Evolutionary conservation across 2,113 vertebrate species (phyloP).

Genomic region (Myotis davidii): DNA sequence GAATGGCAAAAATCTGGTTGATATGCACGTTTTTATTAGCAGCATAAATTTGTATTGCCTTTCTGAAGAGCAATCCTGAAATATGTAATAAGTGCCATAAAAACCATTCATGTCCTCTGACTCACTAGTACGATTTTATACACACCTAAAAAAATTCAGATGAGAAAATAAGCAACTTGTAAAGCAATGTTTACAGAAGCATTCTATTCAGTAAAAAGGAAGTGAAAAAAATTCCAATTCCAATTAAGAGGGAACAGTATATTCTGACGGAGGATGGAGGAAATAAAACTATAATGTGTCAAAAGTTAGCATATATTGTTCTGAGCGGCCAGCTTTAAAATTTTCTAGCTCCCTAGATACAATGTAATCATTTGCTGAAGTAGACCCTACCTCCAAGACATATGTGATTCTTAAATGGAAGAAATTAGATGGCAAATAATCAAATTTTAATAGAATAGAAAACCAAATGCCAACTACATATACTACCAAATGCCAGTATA

Average conservation of each 20-base stretch:
- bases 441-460: slow-evolving; percentile 44
- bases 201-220: slow-evolving; percentile 54
- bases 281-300: background rate
- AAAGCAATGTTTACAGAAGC: slow-evolving; percentile 14
- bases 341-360: background rate
- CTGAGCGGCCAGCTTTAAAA: background rate
- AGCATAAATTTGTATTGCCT: slow-evolving; percentile 6
- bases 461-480: background rate
- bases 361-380: slow-evolving; percentile 20
- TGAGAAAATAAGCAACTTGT: slow-evolving; percentile 42
- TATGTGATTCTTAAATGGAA: background rate
- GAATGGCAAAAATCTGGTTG: background rate
- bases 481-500: slow-evolving; percentile 35
- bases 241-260: background rate
- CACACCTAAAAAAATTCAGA: background rate
- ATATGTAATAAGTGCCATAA: background rate
- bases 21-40: background rate
- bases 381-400: slow-evolving; percentile 6
- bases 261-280: background rate
- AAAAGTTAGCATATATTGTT: background rate
- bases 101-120: background rate
- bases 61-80: background rate
- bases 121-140: background rate
- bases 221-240: slow-evolving; percentile 34
- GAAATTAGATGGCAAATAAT: background rate